Evolutionary conservation across 2,888 invertebrate genomes (phyloP).

Genomic region (Seira ritae): DNA sequence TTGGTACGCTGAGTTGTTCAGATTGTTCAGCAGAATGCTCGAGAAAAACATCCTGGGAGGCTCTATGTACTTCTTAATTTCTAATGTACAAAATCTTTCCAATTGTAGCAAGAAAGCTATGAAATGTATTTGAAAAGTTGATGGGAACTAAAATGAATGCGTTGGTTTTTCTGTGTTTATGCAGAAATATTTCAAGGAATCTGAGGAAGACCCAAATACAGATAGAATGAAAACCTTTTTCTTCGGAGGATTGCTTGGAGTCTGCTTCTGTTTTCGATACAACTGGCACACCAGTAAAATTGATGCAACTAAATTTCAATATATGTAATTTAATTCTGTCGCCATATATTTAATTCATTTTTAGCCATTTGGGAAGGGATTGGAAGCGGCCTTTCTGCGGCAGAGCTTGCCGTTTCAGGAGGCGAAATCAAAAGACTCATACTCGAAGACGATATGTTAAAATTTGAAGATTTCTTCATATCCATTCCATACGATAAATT

Average conservation of each 20-base stretch:
- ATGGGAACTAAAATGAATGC: no score
- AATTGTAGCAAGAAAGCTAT: no score
- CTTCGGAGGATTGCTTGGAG: slow-evolving; percentile 24
- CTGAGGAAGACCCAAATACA: no score
- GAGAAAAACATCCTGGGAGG: slow-evolving; percentile 38
- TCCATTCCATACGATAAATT: background rate
- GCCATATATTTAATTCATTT: background rate
- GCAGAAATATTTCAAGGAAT: no score
- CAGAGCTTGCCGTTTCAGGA: background rate
- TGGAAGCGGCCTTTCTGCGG: slow-evolving; percentile 1
- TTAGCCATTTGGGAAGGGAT: slow-evolving; percentile 18
- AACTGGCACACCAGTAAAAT: background rate
- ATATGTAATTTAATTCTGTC: background rate
- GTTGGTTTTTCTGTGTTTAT: no score
- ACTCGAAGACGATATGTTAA: background rate
- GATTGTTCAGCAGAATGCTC: slow-evolving; percentile 13
- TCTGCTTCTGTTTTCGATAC: slow-evolving; percentile 21
- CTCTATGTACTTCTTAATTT: background rate
- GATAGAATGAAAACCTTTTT: slow-evolving; percentile 19
- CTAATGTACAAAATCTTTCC: no score
- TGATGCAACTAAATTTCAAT: background rate
- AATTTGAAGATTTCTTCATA: background rate
- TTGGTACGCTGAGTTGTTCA: background rate
- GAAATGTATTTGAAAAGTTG: no score
- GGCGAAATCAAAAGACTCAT: slow-evolving; percentile 3